phyloP scores from a whole-genome alignment of 2,888 invertebrate genomes.

The Volucella inanis region DNA sequence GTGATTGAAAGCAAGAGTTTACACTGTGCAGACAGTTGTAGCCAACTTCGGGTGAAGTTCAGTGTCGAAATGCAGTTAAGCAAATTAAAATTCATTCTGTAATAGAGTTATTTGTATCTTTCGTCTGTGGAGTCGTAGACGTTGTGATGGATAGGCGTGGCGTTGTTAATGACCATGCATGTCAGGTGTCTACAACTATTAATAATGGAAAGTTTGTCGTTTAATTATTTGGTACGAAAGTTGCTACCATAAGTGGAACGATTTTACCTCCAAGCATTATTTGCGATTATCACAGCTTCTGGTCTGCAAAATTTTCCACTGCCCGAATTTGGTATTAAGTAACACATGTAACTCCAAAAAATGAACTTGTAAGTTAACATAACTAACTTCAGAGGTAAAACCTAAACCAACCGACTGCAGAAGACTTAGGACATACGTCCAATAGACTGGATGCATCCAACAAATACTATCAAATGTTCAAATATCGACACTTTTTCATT shows the following conservation, averaged over 20 bases:
- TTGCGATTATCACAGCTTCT: no score
- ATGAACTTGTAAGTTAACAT: no score
- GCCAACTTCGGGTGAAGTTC: conserved; percentile 57
- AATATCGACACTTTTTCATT: no score
- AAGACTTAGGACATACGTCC: no score
- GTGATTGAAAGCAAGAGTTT: neutral
- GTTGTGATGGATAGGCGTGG: neutral
- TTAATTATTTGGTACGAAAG: neutral
- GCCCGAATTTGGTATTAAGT: no score
- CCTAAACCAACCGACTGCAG: no score
- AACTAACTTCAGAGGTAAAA: no score
- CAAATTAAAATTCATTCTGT: neutral
- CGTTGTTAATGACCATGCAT: neutral
- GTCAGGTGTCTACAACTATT: neutral
- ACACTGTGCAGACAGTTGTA: neutral
- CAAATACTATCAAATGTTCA: no score
- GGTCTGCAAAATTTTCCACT: no score
- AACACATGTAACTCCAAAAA: no score
- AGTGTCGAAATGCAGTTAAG: conserved; percentile 35
- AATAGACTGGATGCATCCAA: no score
- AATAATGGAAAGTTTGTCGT: neutral
- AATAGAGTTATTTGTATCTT: neutral
- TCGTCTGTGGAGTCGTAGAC: neutral
- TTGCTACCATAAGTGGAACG: neutral
- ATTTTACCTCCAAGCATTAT: no score